These are phyloP conservation scores for Mellilla xanthometata DNA, from an alignment of 2,888 invertebrate species.

Conservation along the genomic window DNA sequence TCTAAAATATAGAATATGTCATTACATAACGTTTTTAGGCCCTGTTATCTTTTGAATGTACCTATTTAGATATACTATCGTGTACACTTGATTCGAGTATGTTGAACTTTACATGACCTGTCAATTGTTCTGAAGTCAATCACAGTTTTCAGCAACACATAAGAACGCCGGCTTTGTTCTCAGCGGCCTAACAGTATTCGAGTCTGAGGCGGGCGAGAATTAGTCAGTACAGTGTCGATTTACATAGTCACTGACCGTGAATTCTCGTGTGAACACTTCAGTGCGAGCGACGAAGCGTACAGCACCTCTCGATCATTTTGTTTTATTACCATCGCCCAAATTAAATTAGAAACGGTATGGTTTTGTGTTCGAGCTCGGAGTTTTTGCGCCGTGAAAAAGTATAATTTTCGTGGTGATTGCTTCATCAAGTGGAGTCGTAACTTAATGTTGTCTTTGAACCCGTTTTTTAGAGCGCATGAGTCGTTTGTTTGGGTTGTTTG, in stretches of 20 bases:
- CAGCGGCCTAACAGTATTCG: conserved; percentile 52
- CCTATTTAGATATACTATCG: no score
- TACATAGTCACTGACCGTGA: conserved; percentile 78
- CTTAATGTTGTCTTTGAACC: neutral
- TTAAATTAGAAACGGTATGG: conserved; percentile 63
- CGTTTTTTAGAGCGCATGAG: neutral
- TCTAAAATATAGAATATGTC: no score
- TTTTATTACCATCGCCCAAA: conserved; percentile 60
- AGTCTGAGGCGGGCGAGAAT: conserved; percentile 51
- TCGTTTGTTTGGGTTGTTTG: no score
- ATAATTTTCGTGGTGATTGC: conserved; percentile 4
- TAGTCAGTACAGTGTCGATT: conserved; percentile 66
- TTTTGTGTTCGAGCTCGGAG: conserved; percentile 29
- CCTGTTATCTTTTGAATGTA: no score
- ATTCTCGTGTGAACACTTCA: conserved; percentile 75
- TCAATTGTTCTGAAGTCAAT: neutral
- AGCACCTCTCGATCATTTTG: conserved; percentile 47
- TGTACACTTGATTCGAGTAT: no score
- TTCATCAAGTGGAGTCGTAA: neutral
- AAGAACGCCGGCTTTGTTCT: conserved; percentile 42
- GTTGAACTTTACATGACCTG: no score
- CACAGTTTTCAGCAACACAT: conserved; percentile 26
- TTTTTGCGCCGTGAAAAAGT: conserved; percentile 13
- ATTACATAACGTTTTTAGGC: no score
- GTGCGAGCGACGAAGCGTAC: conserved; percentile 56